Percentiles rank a stretch among this genome's conserved stretches.
Evolutionary conservation across 2,888 invertebrate genomes (phyloP).

Genomic region (Troilus luridus): DNA sequence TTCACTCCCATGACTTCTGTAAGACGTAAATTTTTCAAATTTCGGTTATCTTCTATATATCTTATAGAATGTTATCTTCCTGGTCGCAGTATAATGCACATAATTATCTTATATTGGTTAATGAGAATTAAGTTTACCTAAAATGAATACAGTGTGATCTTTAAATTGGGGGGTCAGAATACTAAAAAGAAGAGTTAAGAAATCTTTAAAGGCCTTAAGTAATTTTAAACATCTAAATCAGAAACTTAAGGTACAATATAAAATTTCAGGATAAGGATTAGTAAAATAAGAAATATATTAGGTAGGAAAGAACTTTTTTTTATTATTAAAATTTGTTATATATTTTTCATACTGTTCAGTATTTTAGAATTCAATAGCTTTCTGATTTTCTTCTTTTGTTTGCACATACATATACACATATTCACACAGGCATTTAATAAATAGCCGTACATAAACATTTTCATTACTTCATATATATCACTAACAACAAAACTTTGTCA

Average conservation of each 20-base stretch:
- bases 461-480: conserved; percentile 14
- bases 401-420: conserved; percentile 21
- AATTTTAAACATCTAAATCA: not conserved
- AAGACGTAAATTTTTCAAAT: no score
- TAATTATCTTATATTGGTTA: no score
- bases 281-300: not conserved
- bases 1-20: no score
- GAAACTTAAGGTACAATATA: not conserved
- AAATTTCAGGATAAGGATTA: not conserved
- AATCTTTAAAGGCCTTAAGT: not conserved
- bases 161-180: no score
- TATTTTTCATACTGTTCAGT: conserved; percentile 6
- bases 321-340: conserved; percentile 31
- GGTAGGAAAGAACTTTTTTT: conserved; percentile 5
- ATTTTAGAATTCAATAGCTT: conserved; percentile 32
- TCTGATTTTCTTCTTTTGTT: not conserved
- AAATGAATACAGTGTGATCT: no score
- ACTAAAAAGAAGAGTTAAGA: not conserved
- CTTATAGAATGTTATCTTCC: no score
- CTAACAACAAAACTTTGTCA: not conserved
- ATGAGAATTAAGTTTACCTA: no score
- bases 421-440: conserved; percentile 12
- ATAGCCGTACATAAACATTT: conserved; percentile 23
- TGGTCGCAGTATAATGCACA: no score
- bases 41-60: no score